Base-by-base conservation (phyloP, 2,888 invertebrate species). In the Pogonocherus hispidulus region DNA sequence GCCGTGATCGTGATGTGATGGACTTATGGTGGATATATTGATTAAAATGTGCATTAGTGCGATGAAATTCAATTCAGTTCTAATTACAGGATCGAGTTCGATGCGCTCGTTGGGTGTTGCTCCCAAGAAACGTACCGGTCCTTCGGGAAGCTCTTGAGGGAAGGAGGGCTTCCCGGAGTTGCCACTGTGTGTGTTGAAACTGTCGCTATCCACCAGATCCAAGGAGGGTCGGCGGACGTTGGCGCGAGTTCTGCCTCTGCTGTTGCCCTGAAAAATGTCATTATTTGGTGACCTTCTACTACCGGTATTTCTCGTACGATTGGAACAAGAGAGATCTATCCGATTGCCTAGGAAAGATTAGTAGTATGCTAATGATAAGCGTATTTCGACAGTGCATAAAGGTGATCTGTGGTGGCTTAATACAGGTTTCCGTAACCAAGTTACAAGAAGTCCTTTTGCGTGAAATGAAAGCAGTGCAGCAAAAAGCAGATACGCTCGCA, bases 141-240 rank as follows among this genome's bases (percentile, higher is more conserved):
- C 89, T 72, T 87, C 87, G 3, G 89, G 88, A 47, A 88, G 80
- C 64, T 84, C 87, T 69, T 86, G 84, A 1, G 89, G 88, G 75
- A 91, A 91, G 69, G 90, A 89, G 0, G 88, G 87, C 18, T 87
- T 87, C 16, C 85, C 84, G 67, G 83, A 79, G 14, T 81, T 80
- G 69, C 80, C 83, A 83, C 88, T 87, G 78, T 92, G 89, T 0
- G 94, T 94, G 78, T 94, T 92, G 86, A 95, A 95, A 77, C 93
- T 93, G 75, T 92, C 93, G 75, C 93, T 92, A 81, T 95, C 95
- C 0, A 95, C 93, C 52, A 94, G 87, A 81, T 94, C 94, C 62
- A 94, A 88, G 78, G 93, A 93, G 49, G 94, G 94, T 18, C 94
- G 89, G 74, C 92, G 90, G 74, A 92, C 89, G 78, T 90, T 89